Base-by-base conservation (phyloP, 2,113 vertebrate genomes). In the Chamaea fasciata region DNA sequence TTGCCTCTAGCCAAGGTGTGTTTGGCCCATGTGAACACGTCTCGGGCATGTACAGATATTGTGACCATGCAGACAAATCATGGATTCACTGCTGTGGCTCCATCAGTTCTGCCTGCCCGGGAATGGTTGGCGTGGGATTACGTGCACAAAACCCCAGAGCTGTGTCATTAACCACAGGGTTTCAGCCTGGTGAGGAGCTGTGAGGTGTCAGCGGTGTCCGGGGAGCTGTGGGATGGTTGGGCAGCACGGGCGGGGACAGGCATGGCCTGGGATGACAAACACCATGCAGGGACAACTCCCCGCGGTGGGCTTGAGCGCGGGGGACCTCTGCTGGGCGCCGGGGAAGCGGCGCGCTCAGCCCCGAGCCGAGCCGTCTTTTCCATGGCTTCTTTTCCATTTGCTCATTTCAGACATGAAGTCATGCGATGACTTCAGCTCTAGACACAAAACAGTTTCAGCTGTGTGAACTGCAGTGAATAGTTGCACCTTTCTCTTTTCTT, bases 281-380 rank as follows among this genome's bases (percentile, higher is more conserved):
- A 12, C 16, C 27, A 5, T 11, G 73, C 71, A 63, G 47, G 55
- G 31, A 27, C 78, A 46, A 63, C 33, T 47, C 59, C 74, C 47
- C 15, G 20, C 26, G 50, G 62, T 49, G 73, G 81, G 28, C 16
- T 41, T 88, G 86, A 81, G 73, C 87, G 68, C 68, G 86, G 90
- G 96, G 93, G 96, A 91, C 94, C 83, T 90, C 91, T 97, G 83
- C 91, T 7, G 95, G 94, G 49, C 70, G 65, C 39, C 80, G 27
- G 15, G 53, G 11, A 1, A 5, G 55, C 70, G 3, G 47, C 53
- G 44, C 19, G 21, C 67, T 6, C 21, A 76, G 78, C 70, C 69
- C 78, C 28, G 9, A 19, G 69, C 70, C 24, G 0, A 4, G n/a
- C 23, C 8, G 8, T 8, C 33, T 19, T 26, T 8, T 5, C 60